Conservation (phyloP, 2,797 vertebrate species). For the Vespertilio murinus region DNA sequence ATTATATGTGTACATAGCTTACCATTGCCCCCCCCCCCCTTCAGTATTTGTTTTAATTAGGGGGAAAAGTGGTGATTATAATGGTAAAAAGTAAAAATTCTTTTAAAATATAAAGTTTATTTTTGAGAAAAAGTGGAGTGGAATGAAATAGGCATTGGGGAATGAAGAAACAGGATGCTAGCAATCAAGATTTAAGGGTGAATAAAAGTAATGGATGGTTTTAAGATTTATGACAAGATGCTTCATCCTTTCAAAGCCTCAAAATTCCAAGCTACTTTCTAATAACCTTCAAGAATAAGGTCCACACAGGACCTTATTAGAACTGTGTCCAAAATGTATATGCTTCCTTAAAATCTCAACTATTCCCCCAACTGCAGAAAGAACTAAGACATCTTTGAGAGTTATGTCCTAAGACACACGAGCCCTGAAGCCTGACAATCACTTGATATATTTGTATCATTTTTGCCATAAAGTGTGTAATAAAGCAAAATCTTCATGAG, state of each 20-base stretch:
- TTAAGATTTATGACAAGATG: neutral
- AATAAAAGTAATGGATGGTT: neutral
- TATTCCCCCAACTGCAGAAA: neutral
- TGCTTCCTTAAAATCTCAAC: neutral
- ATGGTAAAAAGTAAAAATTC: neutral
- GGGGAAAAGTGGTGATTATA: neutral
- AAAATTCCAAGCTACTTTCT: neutral
- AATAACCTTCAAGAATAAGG: neutral
- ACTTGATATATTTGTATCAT: neutral
- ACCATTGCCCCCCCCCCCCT: too few species aligned
- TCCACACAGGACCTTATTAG: neutral
- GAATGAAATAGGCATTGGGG: neutral
- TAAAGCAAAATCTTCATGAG: neutral
- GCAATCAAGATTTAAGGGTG: neutral
- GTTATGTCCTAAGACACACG: neutral
- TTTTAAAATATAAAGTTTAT: constrained; percentile 19
- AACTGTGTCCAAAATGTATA: too few species aligned
- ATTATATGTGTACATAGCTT: too few species aligned
- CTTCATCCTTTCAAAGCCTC: neutral
- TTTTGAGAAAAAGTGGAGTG: neutral
- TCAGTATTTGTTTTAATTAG: constrained; percentile 25
- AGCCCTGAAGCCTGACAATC: neutral
- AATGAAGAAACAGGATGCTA: neutral
- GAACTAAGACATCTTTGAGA: neutral
- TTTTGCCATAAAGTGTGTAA: neutral